phyloP scores from a whole-genome alignment of 2,113 vertebrate genomes.

The Myodes glareolus region DNA sequence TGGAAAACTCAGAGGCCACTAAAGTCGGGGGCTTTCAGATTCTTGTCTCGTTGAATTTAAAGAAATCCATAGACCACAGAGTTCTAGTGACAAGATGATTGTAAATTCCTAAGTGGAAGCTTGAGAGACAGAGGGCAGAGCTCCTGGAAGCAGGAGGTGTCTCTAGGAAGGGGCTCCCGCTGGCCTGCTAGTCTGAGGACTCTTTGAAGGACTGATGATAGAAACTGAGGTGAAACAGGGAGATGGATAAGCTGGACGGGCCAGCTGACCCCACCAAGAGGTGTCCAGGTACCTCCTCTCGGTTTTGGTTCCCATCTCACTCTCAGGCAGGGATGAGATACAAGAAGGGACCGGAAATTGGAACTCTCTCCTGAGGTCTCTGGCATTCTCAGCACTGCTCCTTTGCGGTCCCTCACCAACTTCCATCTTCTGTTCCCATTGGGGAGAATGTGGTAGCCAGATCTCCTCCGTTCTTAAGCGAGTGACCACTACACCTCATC shows the following conservation, averaged over 20 bases:
- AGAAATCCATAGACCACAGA: background rate
- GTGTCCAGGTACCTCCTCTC: background rate
- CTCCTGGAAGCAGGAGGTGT: no score
- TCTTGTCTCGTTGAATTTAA: background rate
- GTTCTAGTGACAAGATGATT: background rate
- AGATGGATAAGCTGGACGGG: background rate
- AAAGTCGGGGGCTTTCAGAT: background rate
- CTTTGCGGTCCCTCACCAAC: background rate
- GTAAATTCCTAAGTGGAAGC: background rate
- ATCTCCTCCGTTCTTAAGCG: background rate
- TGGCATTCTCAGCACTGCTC: background rate
- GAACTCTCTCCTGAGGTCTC: background rate
- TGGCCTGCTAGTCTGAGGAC: background rate
- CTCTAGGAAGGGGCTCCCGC: background rate
- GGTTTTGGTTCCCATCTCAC: background rate
- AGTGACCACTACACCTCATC: background rate
- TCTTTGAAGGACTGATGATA: background rate
- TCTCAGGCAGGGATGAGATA: background rate
- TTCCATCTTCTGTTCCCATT: background rate
- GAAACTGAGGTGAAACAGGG: background rate
- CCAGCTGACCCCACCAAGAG: no score
- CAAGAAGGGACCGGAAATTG: background rate
- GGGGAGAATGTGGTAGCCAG: background rate
- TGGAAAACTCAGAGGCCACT: background rate
- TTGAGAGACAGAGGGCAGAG: background rate